Conservation (phyloP, 1,140 invertebrate genomes). For the Ceratoteleas bidentatus region DNA sequence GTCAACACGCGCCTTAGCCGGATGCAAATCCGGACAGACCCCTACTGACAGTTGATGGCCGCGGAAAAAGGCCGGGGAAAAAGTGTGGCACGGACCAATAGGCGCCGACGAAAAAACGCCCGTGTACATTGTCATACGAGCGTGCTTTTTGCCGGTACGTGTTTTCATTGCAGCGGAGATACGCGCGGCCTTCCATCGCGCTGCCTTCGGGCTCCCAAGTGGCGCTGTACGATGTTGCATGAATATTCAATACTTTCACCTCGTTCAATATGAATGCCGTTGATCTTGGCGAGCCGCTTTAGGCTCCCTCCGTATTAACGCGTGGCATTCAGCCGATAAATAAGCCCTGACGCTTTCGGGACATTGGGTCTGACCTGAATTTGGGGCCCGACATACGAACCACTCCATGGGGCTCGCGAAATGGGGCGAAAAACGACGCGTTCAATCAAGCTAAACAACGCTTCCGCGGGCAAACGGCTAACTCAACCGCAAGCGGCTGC, state of each 20-base stretch:
- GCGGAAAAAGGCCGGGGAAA: slow-evolving; percentile 1
- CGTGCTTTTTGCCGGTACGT: slow-evolving; percentile 70
- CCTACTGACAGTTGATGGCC: neutral
- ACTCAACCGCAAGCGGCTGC: slow-evolving; percentile 66
- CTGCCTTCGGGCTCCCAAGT: slow-evolving; percentile 59
- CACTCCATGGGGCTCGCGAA: too few species aligned
- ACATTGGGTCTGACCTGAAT: slow-evolving; percentile 24
- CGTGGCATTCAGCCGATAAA: slow-evolving; percentile 70
- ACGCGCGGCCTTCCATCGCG: slow-evolving; percentile 63
- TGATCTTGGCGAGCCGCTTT: slow-evolving; percentile 76
- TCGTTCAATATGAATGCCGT: slow-evolving; percentile 80
- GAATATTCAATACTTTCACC: slow-evolving; percentile 78
- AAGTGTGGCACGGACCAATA: slow-evolving; percentile 23
- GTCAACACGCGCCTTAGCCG: slow-evolving; percentile 13
- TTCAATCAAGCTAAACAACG: slow-evolving; percentile 79
- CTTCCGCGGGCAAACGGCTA: slow-evolving; percentile 75
- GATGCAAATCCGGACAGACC: slow-evolving; percentile 20
- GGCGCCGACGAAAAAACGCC: slow-evolving; percentile 18
- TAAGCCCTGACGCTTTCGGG: slow-evolving; percentile 62
- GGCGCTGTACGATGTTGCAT: slow-evolving; percentile 71
- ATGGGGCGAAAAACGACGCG: slow-evolving; percentile 8
- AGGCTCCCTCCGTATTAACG: slow-evolving; percentile 69
- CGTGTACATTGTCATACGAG: slow-evolving; percentile 38
- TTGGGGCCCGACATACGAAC: too few species aligned
- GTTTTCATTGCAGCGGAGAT: slow-evolving; percentile 63